Conservation (phyloP, 2,797 vertebrate genomes). For the Hippocampus kuda region DNA sequence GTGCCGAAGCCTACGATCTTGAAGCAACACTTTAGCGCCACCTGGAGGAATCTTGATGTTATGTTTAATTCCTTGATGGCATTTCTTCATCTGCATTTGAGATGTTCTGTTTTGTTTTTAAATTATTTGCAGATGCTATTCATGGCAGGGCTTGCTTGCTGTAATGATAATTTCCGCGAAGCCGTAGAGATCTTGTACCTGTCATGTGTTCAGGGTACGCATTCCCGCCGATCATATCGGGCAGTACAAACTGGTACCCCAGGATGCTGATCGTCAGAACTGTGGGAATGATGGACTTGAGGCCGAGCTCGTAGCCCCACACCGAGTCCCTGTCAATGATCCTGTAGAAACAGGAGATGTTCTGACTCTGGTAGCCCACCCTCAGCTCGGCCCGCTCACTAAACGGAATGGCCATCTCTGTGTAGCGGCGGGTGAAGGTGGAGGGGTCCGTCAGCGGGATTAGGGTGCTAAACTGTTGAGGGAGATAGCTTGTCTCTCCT, state of each 20-base stretch:
- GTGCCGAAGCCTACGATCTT: no score
- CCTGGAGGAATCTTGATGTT: no score
- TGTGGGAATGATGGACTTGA: constrained; percentile 88
- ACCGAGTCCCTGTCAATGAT: constrained; percentile 88
- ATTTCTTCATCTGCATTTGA: not conserved
- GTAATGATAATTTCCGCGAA: not conserved
- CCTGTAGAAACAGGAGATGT: constrained; percentile 93
- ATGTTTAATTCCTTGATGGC: no score
- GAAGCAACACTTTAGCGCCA: no score
- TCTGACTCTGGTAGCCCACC: constrained; percentile 83
- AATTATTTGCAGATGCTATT: not conserved
- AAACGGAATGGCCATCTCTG: constrained; percentile 79
- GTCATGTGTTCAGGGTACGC: constrained; percentile 64
- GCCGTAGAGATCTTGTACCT: constrained; percentile 21
- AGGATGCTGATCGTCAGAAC: constrained; percentile 74
- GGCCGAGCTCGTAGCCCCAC: constrained; percentile 88
- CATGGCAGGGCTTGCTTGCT: no score
- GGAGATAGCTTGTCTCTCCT: constrained; percentile 86
- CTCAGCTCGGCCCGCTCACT: constrained; percentile 77
- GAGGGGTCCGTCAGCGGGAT: constrained; percentile 74
- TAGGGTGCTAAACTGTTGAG: constrained; percentile 78
- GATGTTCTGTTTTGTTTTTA: not conserved
- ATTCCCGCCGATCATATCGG: constrained; percentile 84
- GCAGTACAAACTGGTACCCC: constrained; percentile 82
- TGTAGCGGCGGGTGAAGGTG: constrained; percentile 80